Evolutionary conservation across 2,113 vertebrate species (phyloP).

Genomic region (Glaucidium brasilianum): DNA sequence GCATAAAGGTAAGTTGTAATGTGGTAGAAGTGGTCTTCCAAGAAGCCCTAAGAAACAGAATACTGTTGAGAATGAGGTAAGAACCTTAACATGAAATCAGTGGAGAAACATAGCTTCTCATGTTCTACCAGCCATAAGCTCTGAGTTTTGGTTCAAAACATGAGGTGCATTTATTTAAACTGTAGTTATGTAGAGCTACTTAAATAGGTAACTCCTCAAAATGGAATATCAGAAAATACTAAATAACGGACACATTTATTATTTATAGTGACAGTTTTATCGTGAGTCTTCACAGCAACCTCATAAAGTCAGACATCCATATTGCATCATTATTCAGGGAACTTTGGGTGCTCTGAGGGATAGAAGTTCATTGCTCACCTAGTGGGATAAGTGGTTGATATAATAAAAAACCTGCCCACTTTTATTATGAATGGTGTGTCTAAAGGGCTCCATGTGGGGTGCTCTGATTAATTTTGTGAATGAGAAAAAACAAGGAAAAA

Average conservation of each 20-base stretch:
- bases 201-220: not conserved
- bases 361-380: not conserved
- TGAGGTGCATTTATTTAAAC: not conserved
- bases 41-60: slow-evolving; percentile 75
- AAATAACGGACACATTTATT: not conserved
- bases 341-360: not conserved
- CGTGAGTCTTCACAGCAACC: not conserved
- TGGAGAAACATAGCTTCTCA: not conserved
- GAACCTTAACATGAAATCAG: not conserved
- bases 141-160: not conserved
- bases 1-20: slow-evolving; percentile 82
- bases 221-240: not conserved
- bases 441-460: not conserved
- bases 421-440: not conserved
- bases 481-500: not conserved
- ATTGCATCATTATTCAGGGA: not conserved
- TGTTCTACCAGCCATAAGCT: not conserved
- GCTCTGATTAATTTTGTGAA: not conserved
- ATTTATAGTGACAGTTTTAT: not conserved
- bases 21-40: slow-evolving; percentile 76
- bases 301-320: not conserved
- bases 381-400: not conserved
- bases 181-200: not conserved
- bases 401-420: not conserved
- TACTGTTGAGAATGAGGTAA: not conserved